Evolutionary conservation across 2,113 vertebrate species (phyloP), one percentile per base, ranked within the genome.

Genomic region (Burhinus bistriatus): DNA sequence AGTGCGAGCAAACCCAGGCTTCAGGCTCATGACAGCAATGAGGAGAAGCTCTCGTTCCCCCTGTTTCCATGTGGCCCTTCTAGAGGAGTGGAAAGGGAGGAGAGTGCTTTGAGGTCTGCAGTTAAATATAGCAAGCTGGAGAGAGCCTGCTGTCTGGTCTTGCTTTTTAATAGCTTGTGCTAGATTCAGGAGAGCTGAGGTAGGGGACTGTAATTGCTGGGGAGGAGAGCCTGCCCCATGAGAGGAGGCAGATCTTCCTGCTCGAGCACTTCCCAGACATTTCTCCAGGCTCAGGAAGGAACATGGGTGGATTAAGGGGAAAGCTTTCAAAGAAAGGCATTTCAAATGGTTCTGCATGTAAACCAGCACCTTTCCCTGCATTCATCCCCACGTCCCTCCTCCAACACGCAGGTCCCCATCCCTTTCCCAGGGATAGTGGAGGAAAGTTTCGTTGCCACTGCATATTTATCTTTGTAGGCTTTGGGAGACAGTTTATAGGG

Each of bases 101-200:
- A 86, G 36, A 38, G 17, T 49, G 27, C 61, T 79, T 75, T 30
- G 62, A 94, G n/a, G 34, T 47, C 69, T 91, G 70, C 62, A 77
- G 90, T 85, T 95, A 83, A 85, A 83, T 85, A 87, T 40, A 96
- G 87, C 36, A 83, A 72, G 30, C 52, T 79, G 51, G 49, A 90
- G 93, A 85, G 51, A 96, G 36, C 69, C 44, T 89, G 29, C 87
- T 97, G 58, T 65, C 52, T 90, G 83, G 71, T 75, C 52, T 61
- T 94, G 44, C 75, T 87, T 88, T 95, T 83, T 54, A 61, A 45
- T 86, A 52, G 70, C 26, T 69, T 47, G 62, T 93, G 62, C 84
- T 87, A 94, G 69, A 64, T 59, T 87, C 3, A 17, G 71, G 34
- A 94, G 52, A 75, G 55, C 38, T 84, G 38, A 32, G 6, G 29